Percentiles rank a stretch among this genome's conserved stretches.
These are phyloP conservation scores for Telmatherina bonti DNA, from an alignment of 2,797 vertebrate genomes.

Conservation along the genomic window DNA sequence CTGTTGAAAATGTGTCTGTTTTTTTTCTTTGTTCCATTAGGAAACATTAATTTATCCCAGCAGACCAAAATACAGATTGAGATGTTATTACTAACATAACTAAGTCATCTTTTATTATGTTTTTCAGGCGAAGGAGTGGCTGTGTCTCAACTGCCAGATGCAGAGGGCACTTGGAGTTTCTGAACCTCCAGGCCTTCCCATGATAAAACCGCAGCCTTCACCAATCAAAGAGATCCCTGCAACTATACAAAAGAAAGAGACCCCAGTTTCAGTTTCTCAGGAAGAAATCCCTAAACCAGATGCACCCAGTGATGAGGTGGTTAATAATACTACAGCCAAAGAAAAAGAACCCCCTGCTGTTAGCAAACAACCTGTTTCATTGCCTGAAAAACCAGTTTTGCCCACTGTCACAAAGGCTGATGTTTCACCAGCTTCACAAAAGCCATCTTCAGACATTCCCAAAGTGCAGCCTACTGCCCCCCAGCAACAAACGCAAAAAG, in stretches of 20 bases:
- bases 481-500: conserved; percentile 60
- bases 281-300: conserved; percentile 40
- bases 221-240: conserved; percentile 69
- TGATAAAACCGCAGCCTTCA: conserved; percentile 78
- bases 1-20: neutral
- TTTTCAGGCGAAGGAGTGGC: conserved; percentile 90
- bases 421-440: conserved; percentile 36
- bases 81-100: neutral
- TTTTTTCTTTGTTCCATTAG: neutral
- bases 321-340: conserved; percentile 25
- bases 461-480: conserved; percentile 34
- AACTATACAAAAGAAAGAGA: conserved; percentile 42
- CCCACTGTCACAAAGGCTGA: conserved; percentile 43
- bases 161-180: conserved; percentile 89
- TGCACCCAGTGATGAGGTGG: conserved; percentile 22
- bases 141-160: conserved; percentile 97
- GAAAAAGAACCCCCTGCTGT: conserved; percentile 28
- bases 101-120: conserved; percentile 41
- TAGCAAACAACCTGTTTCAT: conserved; percentile 22
- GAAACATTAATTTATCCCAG: neutral
- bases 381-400: conserved; percentile 52
- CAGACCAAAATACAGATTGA: neutral
- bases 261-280: conserved; percentile 25
- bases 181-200: conserved; percentile 82
- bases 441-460: conserved; percentile 36